phyloP scores from a whole-genome alignment of 2,888 invertebrate species.

The Melieria crassipennis region DNA sequence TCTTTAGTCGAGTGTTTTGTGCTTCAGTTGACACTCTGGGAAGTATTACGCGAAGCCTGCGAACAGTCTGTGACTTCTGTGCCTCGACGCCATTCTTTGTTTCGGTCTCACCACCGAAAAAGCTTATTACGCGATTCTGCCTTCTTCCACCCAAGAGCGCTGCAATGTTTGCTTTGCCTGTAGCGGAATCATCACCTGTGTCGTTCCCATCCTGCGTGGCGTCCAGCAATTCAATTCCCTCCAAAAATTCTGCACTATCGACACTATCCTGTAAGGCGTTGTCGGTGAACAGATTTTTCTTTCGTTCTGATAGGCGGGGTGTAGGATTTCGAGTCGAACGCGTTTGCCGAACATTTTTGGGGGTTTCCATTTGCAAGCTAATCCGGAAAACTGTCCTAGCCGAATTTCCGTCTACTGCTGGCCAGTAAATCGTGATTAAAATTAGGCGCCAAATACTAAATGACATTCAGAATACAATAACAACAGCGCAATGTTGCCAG shows the following conservation, averaged over 20 bases:
- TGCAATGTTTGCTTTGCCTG: slow-evolving; percentile 33
- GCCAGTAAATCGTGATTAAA: too few relatives aligned
- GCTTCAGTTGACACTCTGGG: slow-evolving; percentile 33
- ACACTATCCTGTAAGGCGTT: background rate
- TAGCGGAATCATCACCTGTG: slow-evolving; percentile 10
- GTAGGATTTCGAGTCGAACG: slow-evolving; percentile 63
- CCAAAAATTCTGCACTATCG: slow-evolving; percentile 37
- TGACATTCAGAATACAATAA: too few relatives aligned
- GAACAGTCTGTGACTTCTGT: slow-evolving; percentile 14
- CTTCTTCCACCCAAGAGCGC: slow-evolving; percentile 32
- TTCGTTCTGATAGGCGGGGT: slow-evolving; percentile 72
- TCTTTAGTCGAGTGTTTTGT: slow-evolving; percentile 25
- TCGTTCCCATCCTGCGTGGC: slow-evolving; percentile 41
- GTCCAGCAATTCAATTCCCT: slow-evolving; percentile 47
- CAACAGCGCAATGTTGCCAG: too few relatives aligned
- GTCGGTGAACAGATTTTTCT: slow-evolving; percentile 70
- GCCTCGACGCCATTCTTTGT: slow-evolving; percentile 28
- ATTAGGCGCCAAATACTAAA: too few relatives aligned
- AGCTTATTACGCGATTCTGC: slow-evolving; percentile 35
- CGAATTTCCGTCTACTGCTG: too few relatives aligned
- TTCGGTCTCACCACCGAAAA: slow-evolving; percentile 35
- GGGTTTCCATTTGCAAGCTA: slow-evolving; percentile 59
- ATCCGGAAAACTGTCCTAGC: background rate
- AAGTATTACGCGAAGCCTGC: slow-evolving; percentile 41
- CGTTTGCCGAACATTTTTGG: slow-evolving; percentile 48